A percentile compares a stretch with the other conserved stretches of the same genome.
These are phyloP conservation scores for Stichodactyla helianthus DNA, from an alignment of 64 coral and sea anemone species.

Conservation along the genomic window DNA sequence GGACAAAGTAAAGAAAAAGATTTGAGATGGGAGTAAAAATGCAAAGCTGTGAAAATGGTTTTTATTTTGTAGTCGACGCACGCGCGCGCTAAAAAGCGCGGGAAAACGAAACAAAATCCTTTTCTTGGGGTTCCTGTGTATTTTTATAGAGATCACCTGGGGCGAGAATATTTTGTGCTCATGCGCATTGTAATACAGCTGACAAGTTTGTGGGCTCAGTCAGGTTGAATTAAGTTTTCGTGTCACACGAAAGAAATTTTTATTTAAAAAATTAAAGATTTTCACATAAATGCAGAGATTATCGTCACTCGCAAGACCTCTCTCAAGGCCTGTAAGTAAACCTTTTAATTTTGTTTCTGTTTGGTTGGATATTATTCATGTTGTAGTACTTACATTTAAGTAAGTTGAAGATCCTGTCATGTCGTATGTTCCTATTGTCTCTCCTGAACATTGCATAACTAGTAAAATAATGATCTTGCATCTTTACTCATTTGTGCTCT, in stretches of 20 bases:
- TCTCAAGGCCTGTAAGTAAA: slow-evolving; percentile 39
- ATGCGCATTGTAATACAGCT: background rate
- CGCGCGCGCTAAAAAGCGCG: slow-evolving; percentile 3
- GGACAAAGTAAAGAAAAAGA: background rate
- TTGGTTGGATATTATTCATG: background rate
- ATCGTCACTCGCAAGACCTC: slow-evolving; percentile 27
- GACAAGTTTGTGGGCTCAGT: background rate
- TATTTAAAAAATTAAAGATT: background rate
- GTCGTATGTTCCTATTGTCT: background rate
- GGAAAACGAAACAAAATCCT: background rate
- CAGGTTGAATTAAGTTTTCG: background rate
- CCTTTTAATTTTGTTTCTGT: background rate
- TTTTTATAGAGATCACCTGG: background rate
- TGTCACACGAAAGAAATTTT: background rate
- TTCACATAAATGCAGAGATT: slow-evolving; percentile 30
- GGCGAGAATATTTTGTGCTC: background rate
- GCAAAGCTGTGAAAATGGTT: background rate
- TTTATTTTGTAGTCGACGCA: background rate
- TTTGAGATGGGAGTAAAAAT: background rate
- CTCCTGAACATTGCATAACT: background rate
- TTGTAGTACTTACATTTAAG: background rate
- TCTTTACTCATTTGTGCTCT: background rate
- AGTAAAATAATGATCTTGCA: background rate
- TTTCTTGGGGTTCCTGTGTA: background rate
- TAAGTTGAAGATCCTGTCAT: background rate